Conservation (phyloP, 1,140 invertebrate species). For the Sesamia nonagrioides region DNA sequence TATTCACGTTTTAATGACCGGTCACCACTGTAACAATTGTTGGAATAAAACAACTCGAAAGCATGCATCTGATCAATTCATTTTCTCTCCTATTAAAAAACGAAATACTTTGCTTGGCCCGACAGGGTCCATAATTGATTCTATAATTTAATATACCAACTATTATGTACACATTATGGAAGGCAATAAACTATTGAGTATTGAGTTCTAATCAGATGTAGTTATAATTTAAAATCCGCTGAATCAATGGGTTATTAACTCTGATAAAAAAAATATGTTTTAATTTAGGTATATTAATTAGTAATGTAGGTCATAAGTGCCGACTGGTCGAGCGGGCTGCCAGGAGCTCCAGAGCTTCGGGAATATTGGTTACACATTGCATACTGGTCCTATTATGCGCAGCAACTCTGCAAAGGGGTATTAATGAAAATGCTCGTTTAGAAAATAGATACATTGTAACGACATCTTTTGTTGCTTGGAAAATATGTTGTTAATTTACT, state of each 20-base stretch:
- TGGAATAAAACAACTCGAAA: too few relatives aligned
- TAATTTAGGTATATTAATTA: conserved; percentile 57
- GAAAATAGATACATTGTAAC: not conserved
- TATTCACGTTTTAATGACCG: too few relatives aligned
- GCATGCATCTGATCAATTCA: too few relatives aligned
- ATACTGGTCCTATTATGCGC: conserved; percentile 14
- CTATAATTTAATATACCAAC: too few relatives aligned
- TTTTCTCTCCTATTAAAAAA: too few relatives aligned
- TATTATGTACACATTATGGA: too few relatives aligned
- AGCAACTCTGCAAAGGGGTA: not conserved
- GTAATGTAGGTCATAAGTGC: conserved; percentile 56
- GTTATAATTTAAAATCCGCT: not conserved
- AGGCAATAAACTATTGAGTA: too few relatives aligned
- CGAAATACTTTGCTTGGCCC: too few relatives aligned
- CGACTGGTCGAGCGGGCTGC: conserved; percentile 19
- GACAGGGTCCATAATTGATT: too few relatives aligned
- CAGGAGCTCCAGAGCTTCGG: conserved; percentile 6
- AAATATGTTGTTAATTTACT: not conserved
- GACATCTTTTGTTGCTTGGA: not conserved
- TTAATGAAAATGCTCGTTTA: conserved; percentile 34
- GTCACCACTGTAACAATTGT: too few relatives aligned
- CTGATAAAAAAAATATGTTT: conserved; percentile 45
- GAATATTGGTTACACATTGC: conserved; percentile 47
- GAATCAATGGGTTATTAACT: not conserved
- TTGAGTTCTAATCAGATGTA: too few relatives aligned